phyloP scores from a whole-genome alignment of 1,140 invertebrate species.

The Orius insidiosus region DNA sequence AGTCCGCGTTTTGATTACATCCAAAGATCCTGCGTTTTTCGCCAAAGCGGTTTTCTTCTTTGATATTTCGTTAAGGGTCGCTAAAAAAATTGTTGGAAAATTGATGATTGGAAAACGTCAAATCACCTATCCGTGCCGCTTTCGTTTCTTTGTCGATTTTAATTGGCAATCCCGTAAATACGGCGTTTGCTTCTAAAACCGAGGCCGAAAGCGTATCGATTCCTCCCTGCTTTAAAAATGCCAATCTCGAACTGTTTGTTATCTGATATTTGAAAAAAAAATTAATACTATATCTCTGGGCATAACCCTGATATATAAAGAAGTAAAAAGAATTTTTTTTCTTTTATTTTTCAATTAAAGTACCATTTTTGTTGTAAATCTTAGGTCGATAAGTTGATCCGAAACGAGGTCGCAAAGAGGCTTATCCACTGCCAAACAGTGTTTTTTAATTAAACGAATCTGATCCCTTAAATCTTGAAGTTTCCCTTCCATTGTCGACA shows the following conservation, averaged over 20 bases:
- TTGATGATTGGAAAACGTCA: background rate
- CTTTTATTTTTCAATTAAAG: constrained; percentile 10
- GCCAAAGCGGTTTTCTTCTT: constrained; percentile 25
- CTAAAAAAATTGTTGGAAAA: constrained; percentile 22
- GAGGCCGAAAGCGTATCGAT: constrained; percentile 17
- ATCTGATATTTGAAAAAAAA: constrained; percentile 14
- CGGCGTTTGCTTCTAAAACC: constrained; percentile 15
- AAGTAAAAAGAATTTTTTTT: no score
- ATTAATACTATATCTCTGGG: background rate
- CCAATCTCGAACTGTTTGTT: constrained; percentile 16
- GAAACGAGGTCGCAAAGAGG: constrained; percentile 46
- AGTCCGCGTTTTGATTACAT: constrained; percentile 25
- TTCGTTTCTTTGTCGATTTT: constrained; percentile 16
- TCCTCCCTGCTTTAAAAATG: constrained; percentile 14
- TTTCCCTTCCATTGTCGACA: constrained; percentile 17
- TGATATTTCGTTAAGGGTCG: constrained; percentile 27
- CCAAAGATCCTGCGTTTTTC: constrained; percentile 26
- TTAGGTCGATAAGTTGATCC: constrained; percentile 35
- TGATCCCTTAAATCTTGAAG: constrained; percentile 34
- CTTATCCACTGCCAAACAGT: constrained; percentile 37
- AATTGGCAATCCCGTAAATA: constrained; percentile 15
- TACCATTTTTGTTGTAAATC: constrained; percentile 27
- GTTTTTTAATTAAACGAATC: constrained; percentile 34
- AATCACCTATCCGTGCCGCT: constrained; percentile 17
- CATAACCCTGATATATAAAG: no score